phyloP scores from a whole-genome alignment of 2,113 vertebrate species.

The Rhizomys pruinosus region DNA sequence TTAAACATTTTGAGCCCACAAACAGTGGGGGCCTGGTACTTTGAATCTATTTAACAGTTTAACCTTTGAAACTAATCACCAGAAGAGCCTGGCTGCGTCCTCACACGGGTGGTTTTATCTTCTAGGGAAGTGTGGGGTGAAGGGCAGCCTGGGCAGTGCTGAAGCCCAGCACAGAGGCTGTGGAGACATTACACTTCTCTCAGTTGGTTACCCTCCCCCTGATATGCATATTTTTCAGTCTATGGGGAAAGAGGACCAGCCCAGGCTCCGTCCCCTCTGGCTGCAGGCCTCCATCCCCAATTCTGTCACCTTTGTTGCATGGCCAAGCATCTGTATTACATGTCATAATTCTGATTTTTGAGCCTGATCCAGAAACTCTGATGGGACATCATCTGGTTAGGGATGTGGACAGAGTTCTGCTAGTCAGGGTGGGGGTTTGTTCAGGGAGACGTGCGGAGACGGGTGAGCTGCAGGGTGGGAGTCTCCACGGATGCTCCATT shows the following conservation, averaged over 20 bases:
- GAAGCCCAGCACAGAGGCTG: not conserved
- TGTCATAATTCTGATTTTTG: slow-evolving; percentile 74
- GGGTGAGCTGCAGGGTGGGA: not conserved
- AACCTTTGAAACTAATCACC: slow-evolving; percentile 76
- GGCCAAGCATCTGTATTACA: slow-evolving; percentile 75
- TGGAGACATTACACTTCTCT: slow-evolving; percentile 40
- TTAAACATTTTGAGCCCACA: slow-evolving; percentile 45
- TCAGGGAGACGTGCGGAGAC: not conserved
- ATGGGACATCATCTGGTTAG: slow-evolving; percentile 53
- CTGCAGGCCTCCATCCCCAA: slow-evolving; percentile 60
- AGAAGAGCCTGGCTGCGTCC: slow-evolving; percentile 23
- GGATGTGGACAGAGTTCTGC: slow-evolving; percentile 57
- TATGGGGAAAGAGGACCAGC: slow-evolving; percentile 57
- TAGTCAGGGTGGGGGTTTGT: not conserved
- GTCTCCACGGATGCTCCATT: not conserved
- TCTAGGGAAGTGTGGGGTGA: not conserved
- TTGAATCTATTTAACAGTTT: slow-evolving; percentile 76
- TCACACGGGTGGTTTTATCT: slow-evolving; percentile 42
- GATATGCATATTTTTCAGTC: slow-evolving; percentile 40
- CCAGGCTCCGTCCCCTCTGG: slow-evolving; percentile 62
- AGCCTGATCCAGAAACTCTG: slow-evolving; percentile 53
- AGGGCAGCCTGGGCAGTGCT: not conserved
- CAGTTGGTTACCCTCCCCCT: slow-evolving; percentile 5
- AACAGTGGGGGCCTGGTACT: not conserved
- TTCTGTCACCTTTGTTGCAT: slow-evolving; percentile 63